A percentile compares a stretch with the other conserved stretches of the same genome.
phyloP scores from a whole-genome alignment of 2,888 invertebrate genomes.

The Chelonus formosanus region DNA sequence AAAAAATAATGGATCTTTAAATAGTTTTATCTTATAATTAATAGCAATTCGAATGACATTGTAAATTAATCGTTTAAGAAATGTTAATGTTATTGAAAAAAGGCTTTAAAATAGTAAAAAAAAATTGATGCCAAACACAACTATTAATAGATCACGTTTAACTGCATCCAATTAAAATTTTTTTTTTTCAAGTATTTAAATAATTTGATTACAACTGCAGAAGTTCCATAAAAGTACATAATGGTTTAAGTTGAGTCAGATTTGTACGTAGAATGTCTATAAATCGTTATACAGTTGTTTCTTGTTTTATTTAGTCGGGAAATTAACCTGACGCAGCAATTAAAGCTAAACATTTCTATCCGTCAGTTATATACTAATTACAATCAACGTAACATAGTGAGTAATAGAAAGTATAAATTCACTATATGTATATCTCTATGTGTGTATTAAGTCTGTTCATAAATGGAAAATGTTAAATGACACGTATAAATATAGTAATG shows the following conservation, averaged over 20 bases:
- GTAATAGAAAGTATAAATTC: slow-evolving; percentile 25
- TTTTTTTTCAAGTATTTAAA: too few species aligned
- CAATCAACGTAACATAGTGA: slow-evolving; percentile 2
- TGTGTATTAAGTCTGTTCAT: slow-evolving; percentile 8
- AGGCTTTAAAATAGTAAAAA: too few species aligned
- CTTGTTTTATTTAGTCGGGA: not conserved
- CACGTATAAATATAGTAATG: too few species aligned
- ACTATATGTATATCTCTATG: not conserved
- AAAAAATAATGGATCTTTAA: too few species aligned
- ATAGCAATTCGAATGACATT: too few species aligned
- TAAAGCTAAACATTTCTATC: slow-evolving; percentile 16
- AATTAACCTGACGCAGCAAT: slow-evolving; percentile 4
- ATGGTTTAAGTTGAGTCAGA: not conserved
- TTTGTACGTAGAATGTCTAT: slow-evolving; percentile 10
- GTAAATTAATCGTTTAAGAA: too few species aligned
- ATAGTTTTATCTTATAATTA: too few species aligned
- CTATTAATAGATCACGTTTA: too few species aligned
- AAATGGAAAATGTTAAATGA: slow-evolving; percentile 9
- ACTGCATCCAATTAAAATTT: too few species aligned
- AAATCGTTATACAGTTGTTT: slow-evolving; percentile 6
- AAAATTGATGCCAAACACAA: too few species aligned
- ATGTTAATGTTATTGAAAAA: too few species aligned
- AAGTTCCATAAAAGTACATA: slow-evolving; percentile 5
- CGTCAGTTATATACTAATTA: not conserved
- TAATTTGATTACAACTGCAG: too few species aligned